These are phyloP conservation scores for Pica pica DNA, from an alignment of 2,113 vertebrate genomes.

Conservation along the genomic window DNA sequence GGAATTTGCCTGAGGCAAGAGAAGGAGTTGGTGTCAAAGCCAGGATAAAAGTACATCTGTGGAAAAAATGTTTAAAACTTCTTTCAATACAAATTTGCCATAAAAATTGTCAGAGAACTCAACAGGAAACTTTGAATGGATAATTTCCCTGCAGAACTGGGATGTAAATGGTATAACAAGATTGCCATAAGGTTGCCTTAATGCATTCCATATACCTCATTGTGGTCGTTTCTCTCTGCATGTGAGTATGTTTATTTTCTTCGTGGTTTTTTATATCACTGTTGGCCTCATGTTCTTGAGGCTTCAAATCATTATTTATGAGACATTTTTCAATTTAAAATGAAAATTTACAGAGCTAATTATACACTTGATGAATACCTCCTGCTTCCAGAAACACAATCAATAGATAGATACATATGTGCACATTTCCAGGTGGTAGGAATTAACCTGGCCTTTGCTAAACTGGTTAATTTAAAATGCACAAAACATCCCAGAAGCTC, in stretches of 20 bases:
- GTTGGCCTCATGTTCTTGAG: background rate
- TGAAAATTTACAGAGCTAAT: conserved; percentile 4
- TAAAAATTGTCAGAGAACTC: background rate
- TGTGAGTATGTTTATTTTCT: background rate
- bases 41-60: background rate
- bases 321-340: conserved; percentile 7
- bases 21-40: background rate
- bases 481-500: background rate
- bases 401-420: background rate
- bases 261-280: background rate
- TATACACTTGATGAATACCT: background rate
- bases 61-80: background rate
- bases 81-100: background rate
- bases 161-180: background rate
- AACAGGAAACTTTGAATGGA: background rate
- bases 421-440: background rate
- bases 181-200: background rate
- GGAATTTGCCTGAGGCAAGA: background rate
- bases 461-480: conserved; percentile 13
- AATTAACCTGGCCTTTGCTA: conserved; percentile 7
- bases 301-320: background rate
- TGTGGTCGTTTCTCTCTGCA: background rate
- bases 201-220: background rate
- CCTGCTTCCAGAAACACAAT: background rate
- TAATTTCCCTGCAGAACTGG: background rate